Conservation (phyloP, 2,888 invertebrate species). For the Operophtera brumata region DNA sequence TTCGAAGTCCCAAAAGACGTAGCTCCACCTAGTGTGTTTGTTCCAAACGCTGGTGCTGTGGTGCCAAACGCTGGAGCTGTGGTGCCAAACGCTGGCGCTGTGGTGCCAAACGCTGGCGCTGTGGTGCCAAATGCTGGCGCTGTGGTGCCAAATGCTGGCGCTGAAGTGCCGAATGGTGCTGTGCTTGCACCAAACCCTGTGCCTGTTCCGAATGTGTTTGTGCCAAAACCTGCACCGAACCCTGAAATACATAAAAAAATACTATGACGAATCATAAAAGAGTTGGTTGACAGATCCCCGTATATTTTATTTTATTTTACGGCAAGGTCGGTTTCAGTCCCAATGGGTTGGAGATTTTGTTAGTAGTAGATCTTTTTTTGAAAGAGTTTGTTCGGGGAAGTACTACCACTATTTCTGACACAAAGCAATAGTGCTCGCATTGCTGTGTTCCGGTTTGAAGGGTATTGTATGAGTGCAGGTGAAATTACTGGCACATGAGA, state of each 20-base stretch:
- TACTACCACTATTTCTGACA: too few relatives aligned
- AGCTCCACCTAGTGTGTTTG: conserved; percentile 48
- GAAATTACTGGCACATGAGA: too few relatives aligned
- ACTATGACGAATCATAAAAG: too few relatives aligned
- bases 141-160: conserved; percentile 29
- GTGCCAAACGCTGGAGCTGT: conserved; percentile 48
- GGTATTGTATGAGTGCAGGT: too few relatives aligned
- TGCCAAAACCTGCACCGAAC: conserved; percentile 48
- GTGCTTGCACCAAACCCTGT: conserved; percentile 46
- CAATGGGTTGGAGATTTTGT: too few relatives aligned
- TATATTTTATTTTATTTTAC: too few relatives aligned
- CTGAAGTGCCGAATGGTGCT: conserved; percentile 37
- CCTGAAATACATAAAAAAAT: conserved; percentile 40
- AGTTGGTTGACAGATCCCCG: too few relatives aligned
- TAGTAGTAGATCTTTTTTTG: too few relatives aligned
- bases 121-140: conserved; percentile 41
- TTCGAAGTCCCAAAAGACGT: conserved; percentile 56
- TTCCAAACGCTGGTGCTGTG: conserved; percentile 53
- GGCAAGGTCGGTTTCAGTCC: too few relatives aligned
- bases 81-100: conserved; percentile 44
- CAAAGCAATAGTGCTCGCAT: too few relatives aligned
- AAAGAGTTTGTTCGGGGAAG: too few relatives aligned
- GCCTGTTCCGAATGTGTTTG: conserved; percentile 25
- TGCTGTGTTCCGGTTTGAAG: too few relatives aligned
- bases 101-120: conserved; percentile 28